Conservation (phyloP, 2,113 vertebrate species). For the Protobothrops flavoviridis region DNA sequence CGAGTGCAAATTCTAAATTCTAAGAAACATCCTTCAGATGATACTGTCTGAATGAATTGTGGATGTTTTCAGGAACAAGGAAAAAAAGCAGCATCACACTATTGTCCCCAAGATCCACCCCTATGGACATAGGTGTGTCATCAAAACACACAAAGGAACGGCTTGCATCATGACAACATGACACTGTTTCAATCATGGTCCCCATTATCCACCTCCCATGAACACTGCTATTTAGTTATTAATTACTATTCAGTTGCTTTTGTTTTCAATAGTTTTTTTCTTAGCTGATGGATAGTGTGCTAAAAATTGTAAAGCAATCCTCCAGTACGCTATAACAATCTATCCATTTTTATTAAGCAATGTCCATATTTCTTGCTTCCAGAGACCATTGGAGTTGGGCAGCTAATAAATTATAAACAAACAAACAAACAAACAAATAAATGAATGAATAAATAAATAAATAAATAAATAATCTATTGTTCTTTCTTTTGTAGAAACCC, state of each 20-base stretch:
- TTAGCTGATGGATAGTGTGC: background rate
- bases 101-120: background rate
- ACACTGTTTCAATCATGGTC: background rate
- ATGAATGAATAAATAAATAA: background rate
- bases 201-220: no score
- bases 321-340: background rate
- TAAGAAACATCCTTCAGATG: background rate
- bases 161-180: background rate
- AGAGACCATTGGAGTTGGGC: background rate
- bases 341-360: background rate
- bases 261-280: background rate
- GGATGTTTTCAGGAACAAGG: background rate
- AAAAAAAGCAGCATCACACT: background rate
- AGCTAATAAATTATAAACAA: background rate
- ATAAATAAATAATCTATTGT: background rate
- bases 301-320: background rate
- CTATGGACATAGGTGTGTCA: background rate
- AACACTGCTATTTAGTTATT: background rate
- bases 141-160: background rate
- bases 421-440: background rate
- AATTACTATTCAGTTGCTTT: background rate
- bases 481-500: background rate
- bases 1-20: background rate
- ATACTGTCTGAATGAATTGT: background rate
- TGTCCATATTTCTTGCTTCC: background rate